Percentiles rank a stretch among this genome's conserved stretches.
Conservation (phyloP, 2,113 vertebrate genomes). For the zebrafish (Danio rerio) region DNA sequence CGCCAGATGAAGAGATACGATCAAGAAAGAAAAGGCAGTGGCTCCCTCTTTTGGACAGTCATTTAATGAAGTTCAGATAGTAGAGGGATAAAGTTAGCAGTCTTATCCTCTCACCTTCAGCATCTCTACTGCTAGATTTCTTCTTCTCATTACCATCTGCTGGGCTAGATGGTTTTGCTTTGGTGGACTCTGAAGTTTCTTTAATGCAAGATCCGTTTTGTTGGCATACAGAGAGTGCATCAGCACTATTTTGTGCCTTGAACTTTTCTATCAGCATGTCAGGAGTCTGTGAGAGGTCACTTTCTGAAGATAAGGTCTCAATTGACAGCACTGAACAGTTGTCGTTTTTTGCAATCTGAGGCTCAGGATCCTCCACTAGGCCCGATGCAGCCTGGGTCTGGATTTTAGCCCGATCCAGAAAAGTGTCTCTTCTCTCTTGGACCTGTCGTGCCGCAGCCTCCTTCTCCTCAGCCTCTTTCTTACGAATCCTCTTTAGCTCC, state of each 20-base stretch:
- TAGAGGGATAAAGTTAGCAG: neutral
- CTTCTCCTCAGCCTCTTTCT: constrained; percentile 44
- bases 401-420: neutral
- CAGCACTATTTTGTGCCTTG: neutral
- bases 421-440: constrained; percentile 20
- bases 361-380: constrained; percentile 16
- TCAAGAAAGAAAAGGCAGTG: neutral
- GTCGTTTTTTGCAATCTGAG: constrained; percentile 33
- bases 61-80: neutral
- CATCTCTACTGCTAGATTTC: constrained; percentile 16
- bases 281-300: constrained; percentile 39
- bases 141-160: neutral
- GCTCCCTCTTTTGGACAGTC: neutral
- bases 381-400: constrained; percentile 20
- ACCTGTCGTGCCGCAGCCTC: constrained; percentile 32
- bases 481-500: constrained; percentile 69
- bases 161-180: neutral
- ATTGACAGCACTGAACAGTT: constrained; percentile 16
- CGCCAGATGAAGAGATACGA: neutral
- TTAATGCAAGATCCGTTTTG: neutral
- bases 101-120: constrained; percentile 47
- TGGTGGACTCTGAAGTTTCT: neutral
- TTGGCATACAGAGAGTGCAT: neutral
- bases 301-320: constrained; percentile 45
- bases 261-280: neutral